These are phyloP conservation scores for Lasioglossum calceatum DNA, from an alignment of 2,888 invertebrate genomes.

Conservation along the genomic window DNA sequence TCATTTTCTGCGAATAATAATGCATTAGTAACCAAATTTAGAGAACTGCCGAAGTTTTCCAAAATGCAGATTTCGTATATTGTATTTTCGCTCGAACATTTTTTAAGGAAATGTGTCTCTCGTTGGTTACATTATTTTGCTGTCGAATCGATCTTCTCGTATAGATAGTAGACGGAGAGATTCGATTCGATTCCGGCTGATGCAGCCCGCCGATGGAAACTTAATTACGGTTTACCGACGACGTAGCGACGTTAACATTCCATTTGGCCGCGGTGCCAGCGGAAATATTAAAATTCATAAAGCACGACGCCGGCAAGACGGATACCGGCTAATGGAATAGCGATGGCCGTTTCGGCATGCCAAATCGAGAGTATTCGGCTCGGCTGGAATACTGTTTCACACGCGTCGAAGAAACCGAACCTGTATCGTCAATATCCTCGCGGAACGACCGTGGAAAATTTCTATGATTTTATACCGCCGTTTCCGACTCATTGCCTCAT, in stretches of 20 bases:
- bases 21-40: too few relatives aligned
- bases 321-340: conserved; percentile 27
- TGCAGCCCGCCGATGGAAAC: neutral
- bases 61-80: too few relatives aligned
- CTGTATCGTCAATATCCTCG: neutral
- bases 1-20: too few relatives aligned
- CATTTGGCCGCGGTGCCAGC: conserved; percentile 10
- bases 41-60: too few relatives aligned
- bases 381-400: conserved; percentile 1
- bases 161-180: neutral
- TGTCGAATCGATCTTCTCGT: neutral
- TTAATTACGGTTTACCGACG: conserved; percentile 31
- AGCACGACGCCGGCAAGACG: conserved; percentile 25
- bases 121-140: too few relatives aligned
- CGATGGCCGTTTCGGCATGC: conserved; percentile 29
- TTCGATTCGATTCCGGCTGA: neutral
- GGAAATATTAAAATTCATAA: conserved; percentile 35
- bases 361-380: conserved; percentile 34
- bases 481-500: neutral
- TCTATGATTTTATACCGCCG: neutral
- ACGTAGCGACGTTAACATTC: conserved; percentile 25
- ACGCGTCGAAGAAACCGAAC: neutral
- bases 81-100: too few relatives aligned
- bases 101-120: too few relatives aligned
- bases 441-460: neutral